Base-by-base conservation (phyloP, 2,113 vertebrate genomes). In the Sialia sialis region DNA sequence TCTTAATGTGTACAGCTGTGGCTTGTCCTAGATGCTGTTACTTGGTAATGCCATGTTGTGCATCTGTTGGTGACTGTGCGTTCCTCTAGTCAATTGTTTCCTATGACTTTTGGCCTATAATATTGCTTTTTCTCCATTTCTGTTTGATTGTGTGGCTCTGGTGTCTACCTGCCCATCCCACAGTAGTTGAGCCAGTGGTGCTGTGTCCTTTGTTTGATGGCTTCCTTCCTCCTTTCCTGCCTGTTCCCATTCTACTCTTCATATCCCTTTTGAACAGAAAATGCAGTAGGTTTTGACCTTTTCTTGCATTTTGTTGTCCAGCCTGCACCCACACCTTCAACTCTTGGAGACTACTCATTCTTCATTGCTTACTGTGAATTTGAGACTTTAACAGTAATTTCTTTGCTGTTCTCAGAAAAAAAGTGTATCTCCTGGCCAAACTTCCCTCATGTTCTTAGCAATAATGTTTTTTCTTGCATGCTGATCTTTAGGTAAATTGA, bases 1-100 rank as follows among this genome's bases (percentile, higher is more conserved):
- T 91, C 85, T 95, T 89, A 34, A 87, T 56, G n/a, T 18, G 59
- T 93, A 91, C 84, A 95, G 89, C 89, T 93, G 96, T 93, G 87
- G n/a, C 0, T 0, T 73, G 74, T 87, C 56, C 41, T 30, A 84
- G 84, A 77, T 83, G n/a, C 82, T 62, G 36, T 93, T 87, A 87
- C 91, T 95, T 95, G 95, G 91, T 89, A 74, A 89, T 96, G 72
- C 82, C 67, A 76, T 0, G 4, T 87, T 55, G 25, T 83, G 46
- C 87, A 76, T 87, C 76, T 93, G 79, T 82, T 85, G 51, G 32
- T 77, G 82, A 36, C 72, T 82, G 20, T 46, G 32, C 76, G 68
- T n/a, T 91, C 20, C 54, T 89, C 59, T 90, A 87, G 60, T 75
- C 60, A 83, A 9, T 93, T 91, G 79, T 93, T 90, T 91, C 46